Base-by-base conservation (phyloP, 2,797 vertebrate species). In the Lepidocolaptes lacrymiger region DNA sequence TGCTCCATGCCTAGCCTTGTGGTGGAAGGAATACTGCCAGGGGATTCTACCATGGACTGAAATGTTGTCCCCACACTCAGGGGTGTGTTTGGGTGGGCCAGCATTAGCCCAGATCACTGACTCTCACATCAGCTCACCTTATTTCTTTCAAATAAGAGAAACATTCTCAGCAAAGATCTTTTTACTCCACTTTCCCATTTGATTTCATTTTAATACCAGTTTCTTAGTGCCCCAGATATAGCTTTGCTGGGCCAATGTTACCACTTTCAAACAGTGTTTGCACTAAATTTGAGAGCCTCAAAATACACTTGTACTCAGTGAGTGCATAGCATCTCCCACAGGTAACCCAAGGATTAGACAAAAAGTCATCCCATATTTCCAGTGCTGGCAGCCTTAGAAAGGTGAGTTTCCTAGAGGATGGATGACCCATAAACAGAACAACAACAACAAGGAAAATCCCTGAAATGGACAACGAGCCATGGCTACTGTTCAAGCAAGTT, bases 271-370 rank as follows among this genome's bases (percentile, higher is more conserved):
- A 77, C 6, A 54, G 12, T 2, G 0, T 64, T 59, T 37, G n/a
- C 36, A 27, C 21, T 14, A 37, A 56, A 54, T 44, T 10, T 14
- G 11, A 75, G 14, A 66, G 20, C 37, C 66, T 89, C 71, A 74
- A 54, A 51, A 61, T 8, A 64, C 26, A 55, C 8, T 16, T 26
- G 18, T 36, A n/a, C 36, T 78, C 24, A 1, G 21, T 12, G 32
- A 51, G 5, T 6, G 23, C 8, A 18, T n/a, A 63, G 1, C 0
- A 1, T 22, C 64, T 77, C 46, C 43, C 15, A 48, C 20, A 61
- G 28, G 20, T 27, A 72, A 91, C n/a, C 44, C 30, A 43, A 59
- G 19, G 61, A 88, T 54, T 3, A 58, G 20, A 36, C 48, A 62
- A 67, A 39, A 34, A 75, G 22, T 20, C 5, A 44, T 51, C 52